Evolutionary conservation across 2,797 vertebrate genomes (phyloP), one percentile per base, ranked within the genome.

Genomic region (Spheniscus humboldti): DNA sequence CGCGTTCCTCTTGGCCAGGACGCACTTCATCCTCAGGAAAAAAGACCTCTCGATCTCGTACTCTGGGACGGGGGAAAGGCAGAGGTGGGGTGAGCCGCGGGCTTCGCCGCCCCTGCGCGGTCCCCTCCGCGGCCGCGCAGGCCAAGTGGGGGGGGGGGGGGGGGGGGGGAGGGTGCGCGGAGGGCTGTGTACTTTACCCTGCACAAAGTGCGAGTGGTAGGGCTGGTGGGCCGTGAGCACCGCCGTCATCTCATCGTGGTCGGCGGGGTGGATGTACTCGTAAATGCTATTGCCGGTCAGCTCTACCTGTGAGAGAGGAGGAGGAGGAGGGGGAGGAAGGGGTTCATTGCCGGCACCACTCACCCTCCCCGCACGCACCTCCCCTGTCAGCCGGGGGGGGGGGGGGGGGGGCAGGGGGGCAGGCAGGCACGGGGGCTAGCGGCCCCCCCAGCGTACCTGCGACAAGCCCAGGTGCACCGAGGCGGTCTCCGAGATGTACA

Each of bases 401-500:
- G 5, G 5, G 16, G 41, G 4, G 14, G 19, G 5, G 5, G 35
- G n/a, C 13, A 13, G 4, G 14, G 19, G 5, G 6, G 7, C 23
- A 27, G 24, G 64, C 31, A 55, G 28, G 41, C 37, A 12, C 2
- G 6, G 23, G 50, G 24, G 8, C 9, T 18, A 41, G 24, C 31
- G 25, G 17, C 11, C 1, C 35, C 48, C 62, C 82, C 87, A 43
- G 74, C 96, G 43, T 98, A 99, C 99, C 99, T 99, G 99, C 52
- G 99, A 99, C 97, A 99, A 98, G 73, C 99, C 99, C 97, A 99
- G 96, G 95, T 99, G 99, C 77, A 99, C 99, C 1, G 99, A 99
- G 6, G 99, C 99, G 0, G 99, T 99, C 97, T 99, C 99, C 8
- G 99, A 99, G 96, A 99, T 99, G 98, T 99, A 99, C 99, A 99